Evolutionary conservation across 2,797 vertebrate species (phyloP), one percentile per base, ranked within the genome.

Genomic region (Cheirogaleus major): DNA sequence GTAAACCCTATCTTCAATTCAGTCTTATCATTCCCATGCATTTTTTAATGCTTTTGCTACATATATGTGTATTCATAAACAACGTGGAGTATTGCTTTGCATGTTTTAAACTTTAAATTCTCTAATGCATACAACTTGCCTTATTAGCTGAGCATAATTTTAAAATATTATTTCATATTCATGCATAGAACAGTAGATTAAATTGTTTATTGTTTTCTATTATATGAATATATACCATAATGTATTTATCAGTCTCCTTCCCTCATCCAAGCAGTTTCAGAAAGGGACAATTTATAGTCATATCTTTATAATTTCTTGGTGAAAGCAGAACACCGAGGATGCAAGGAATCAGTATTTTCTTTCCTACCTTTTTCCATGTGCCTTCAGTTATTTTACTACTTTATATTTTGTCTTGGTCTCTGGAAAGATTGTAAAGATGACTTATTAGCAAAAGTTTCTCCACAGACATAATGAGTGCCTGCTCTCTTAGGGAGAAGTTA

Each of bases 31-130:
- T 88, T 81, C 14, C 52, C 70, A 45, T 78, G 61, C 12, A 85
- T 95, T 93, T 95, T 15, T 91, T 82, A 57, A 76, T 93, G 52
- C 25, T 85, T 90, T 94, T 96, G 35, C 63, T 91, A 27, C 25
- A 55, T 82, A 84, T 32, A 0, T 69, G 32, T 38, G 1, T 61
- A 27, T 86, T 18, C 57, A 78, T 89, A 92, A 92, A 73, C 4
- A 86, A 48, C 52, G 70, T 48, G 14, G 14, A 43, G 41, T 91
- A 69, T 91, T 87, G 43, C 70, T 94, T 67, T 55, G 35, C 23
- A n/a, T 86, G 25, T 57, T 93, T 52, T 55, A 70, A 93, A 45
- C 61, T 81, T 93, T 63, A 81, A 73, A 73, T 89, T 69, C 35
- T 72, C 15, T 92, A 50, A 57, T 57, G 27, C 12, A 55, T 78